These are phyloP conservation scores for Acestrorhynchus altus DNA, from an alignment of 2,797 vertebrate species.

Conservation along the genomic window DNA sequence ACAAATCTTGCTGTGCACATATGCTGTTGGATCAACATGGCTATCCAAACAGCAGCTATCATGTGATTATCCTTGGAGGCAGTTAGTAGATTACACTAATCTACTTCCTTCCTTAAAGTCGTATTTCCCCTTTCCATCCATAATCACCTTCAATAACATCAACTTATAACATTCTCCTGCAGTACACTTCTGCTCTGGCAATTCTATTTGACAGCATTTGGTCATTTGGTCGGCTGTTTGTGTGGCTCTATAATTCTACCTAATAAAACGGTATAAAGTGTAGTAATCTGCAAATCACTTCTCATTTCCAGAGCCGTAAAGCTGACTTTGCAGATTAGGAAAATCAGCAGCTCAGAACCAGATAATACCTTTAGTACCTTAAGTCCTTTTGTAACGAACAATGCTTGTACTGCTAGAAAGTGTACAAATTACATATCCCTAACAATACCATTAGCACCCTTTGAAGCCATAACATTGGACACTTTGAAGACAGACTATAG, in stretches of 20 bases:
- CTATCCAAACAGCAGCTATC: conserved; percentile 6
- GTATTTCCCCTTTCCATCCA: conserved; percentile 4
- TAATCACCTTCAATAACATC: not conserved
- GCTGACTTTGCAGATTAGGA: conserved; percentile 7
- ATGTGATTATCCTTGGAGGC: conserved; percentile 31
- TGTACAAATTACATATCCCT: too few species aligned
- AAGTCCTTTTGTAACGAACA: too few species aligned
- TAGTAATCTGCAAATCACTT: too few species aligned
- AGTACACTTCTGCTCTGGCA: not conserved
- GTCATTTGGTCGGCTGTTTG: not conserved
- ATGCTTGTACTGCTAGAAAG: too few species aligned
- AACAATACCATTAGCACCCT: too few species aligned
- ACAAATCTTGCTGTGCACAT: conserved; percentile 22
- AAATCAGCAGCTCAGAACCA: conserved; percentile 3
- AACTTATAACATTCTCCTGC: not conserved
- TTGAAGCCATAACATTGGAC: too few species aligned
- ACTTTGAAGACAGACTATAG: too few species aligned
- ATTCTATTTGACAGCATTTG: not conserved
- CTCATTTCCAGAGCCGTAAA: conserved; percentile 26
- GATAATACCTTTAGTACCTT: conserved; percentile 15
- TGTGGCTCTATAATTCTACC: not conserved
- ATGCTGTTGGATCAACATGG: conserved; percentile 26
- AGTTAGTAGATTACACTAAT: conserved; percentile 26
- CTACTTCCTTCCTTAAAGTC: conserved; percentile 38
- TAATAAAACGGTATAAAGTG: not conserved